A percentile compares a stretch with the other conserved stretches of the same genome.
phyloP scores from a whole-genome alignment of 92 coral and sea anemone species.

The Porites evermanni region DNA sequence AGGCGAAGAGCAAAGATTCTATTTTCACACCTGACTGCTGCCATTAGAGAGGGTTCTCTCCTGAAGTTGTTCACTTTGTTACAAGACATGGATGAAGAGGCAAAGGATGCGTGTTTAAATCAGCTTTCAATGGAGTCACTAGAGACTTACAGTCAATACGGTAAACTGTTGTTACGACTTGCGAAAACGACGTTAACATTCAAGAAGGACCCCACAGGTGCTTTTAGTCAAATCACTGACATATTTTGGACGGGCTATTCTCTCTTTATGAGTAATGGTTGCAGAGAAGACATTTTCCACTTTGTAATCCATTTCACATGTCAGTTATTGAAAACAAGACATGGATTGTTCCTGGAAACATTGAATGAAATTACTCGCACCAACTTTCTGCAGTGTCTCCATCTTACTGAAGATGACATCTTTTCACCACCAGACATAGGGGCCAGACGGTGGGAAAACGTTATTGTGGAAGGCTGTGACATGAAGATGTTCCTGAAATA shows the following conservation, averaged over 20 bases:
- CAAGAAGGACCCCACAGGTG: constrained; percentile 25
- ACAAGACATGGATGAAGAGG: constrained; percentile 26
- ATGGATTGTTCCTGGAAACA: constrained; percentile 13
- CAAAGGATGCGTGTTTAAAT: constrained; percentile 12
- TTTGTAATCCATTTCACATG: constrained; percentile 40
- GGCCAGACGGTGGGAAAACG: constrained; percentile 35
- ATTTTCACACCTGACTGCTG: constrained; percentile 23
- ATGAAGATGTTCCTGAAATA: constrained; percentile 59
- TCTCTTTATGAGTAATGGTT: background rate
- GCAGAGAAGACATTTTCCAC: constrained; percentile 1
- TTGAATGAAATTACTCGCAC: constrained; percentile 10
- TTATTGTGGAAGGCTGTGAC: constrained; percentile 36
- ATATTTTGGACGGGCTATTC: constrained; percentile 45
- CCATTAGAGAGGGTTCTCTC: constrained; percentile 37
- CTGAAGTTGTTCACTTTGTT: constrained; percentile 18
- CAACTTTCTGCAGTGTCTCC: constrained; percentile 40
- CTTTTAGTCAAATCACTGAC: constrained; percentile 38
- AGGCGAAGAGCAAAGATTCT: background rate
- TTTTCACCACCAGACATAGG: constrained; percentile 44
- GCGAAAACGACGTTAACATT: constrained; percentile 15
- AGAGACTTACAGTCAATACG: constrained; percentile 25
- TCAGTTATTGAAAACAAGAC: constrained; percentile 3
- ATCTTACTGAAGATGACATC: constrained; percentile 30
- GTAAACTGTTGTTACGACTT: constrained; percentile 36
- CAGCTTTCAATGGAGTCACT: constrained; percentile 28